phyloP scores from a whole-genome alignment of 2,113 vertebrate genomes.

The Tetrao urogallus region DNA sequence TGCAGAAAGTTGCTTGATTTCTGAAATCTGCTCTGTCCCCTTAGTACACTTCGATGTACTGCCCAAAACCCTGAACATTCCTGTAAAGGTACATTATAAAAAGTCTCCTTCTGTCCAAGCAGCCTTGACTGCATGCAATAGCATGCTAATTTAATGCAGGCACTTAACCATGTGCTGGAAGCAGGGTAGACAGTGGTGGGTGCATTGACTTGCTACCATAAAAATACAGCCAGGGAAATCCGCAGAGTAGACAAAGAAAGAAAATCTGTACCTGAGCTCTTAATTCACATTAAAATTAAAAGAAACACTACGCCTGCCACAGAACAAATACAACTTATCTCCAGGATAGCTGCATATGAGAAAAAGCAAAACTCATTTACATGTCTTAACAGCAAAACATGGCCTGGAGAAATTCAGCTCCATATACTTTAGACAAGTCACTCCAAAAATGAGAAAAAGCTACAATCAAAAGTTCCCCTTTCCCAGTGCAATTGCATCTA shows the following conservation, averaged over 20 bases:
- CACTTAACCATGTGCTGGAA: not conserved
- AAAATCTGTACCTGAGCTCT: not conserved
- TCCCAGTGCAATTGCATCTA: not conserved
- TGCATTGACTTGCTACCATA: not conserved
- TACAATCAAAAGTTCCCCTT: not conserved
- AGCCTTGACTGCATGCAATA: not conserved
- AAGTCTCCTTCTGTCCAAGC: not conserved
- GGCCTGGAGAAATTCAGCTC: not conserved
- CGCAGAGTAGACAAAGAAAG: not conserved
- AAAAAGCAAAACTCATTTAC: not conserved
- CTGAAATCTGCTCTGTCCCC: not conserved
- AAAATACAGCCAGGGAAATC: not conserved
- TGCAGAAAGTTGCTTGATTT: not conserved
- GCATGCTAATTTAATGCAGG: not conserved
- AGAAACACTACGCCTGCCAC: not conserved
- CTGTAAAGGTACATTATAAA: not conserved
- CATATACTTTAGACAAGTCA: not conserved
- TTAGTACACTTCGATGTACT: not conserved
- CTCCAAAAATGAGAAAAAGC: not conserved
- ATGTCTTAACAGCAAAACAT: not conserved
- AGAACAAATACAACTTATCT: not conserved
- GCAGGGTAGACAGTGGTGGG: not conserved
- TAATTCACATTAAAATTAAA: not conserved
- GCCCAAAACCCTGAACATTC: not conserved
- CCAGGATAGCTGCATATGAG: not conserved